Percentiles rank a stretch among this genome's conserved stretches.
Conservation (phyloP, 2,888 invertebrate species). For the Acrobasis consociella region DNA sequence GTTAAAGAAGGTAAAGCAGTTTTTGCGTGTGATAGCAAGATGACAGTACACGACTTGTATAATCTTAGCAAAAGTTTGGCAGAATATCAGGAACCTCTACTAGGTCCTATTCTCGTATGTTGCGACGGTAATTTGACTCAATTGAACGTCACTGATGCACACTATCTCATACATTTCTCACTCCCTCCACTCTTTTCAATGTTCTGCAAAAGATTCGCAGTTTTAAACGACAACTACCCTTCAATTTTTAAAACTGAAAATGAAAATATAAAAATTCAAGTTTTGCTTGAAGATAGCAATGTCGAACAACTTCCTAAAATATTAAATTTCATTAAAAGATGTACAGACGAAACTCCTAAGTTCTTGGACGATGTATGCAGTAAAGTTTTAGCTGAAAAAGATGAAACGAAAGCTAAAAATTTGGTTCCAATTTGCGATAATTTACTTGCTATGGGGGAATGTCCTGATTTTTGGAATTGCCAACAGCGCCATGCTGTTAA, state of each 20-base stretch:
- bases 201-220: conserved; percentile 87
- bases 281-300: conserved; percentile 84
- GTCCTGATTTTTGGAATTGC: conserved; percentile 82
- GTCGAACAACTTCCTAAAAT: conserved; percentile 84
- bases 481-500: conserved; percentile 84
- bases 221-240: conserved; percentile 84
- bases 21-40: conserved; percentile 57
- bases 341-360: conserved; percentile 60
- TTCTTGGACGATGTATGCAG: conserved; percentile 56
- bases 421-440: conserved; percentile 81
- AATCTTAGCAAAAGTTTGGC: conserved; percentile 64
- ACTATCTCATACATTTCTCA: conserved; percentile 87
- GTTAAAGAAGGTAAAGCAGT: conserved; percentile 46
- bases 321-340: conserved; percentile 81
- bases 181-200: conserved; percentile 85
- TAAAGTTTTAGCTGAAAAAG: conserved; percentile 59
- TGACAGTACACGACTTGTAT: conserved; percentile 66
- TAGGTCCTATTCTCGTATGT: conserved; percentile 84
- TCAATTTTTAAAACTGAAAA: conserved; percentile 58
- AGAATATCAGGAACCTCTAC: conserved; percentile 62
- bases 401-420: conserved; percentile 64
- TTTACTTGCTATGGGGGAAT: conserved; percentile 85
- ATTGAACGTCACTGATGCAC: conserved; percentile 85
- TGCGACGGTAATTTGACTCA: conserved; percentile 86
- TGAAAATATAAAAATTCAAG: conserved; percentile 64